Evolutionary conservation across 2,797 vertebrate species (phyloP), one percentile per base, ranked within the genome.

Genomic region (Microtus obscurus): DNA sequence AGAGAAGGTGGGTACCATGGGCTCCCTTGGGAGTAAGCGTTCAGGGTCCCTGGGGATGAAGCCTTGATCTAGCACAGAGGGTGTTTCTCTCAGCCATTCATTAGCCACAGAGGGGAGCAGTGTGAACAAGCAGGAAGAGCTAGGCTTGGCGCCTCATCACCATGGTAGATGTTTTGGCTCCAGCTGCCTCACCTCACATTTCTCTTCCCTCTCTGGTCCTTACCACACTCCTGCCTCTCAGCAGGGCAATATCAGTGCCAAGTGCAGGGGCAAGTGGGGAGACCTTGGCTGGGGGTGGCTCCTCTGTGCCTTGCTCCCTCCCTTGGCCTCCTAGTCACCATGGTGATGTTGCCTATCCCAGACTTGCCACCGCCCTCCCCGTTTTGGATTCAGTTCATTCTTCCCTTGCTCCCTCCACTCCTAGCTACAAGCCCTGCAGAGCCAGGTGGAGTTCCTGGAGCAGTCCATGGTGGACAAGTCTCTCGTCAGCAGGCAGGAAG

Each of bases 391-490:
- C 51, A 87, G 31, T 79, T 90, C 29, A 14, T 27, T 82, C 51
- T 87, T 87, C 37, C 85, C 77, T 93, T 40, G 45, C 25, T 77
- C 94, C 23, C 82, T 81, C 31, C 16, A 31, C 16, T 19, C 21
- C 14, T 97, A 99, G 99, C 98, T 99, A 80, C 99, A 99, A 98
- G 99, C 99, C 40, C 98, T 99, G 89, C 99, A 99, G 98, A 99
- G 99, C 98, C 99, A 99, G 98, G 98, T 99, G 93, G 99, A 99
- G 89, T 99, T 99, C 98, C 98, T 99, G 94, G 99, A 99, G 97
- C 99, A 99, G 96, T 99, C 99, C 97, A 99, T 99, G 99, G 99
- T 99, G 98, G 99, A 99, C 97, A 99, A 99, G 98, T 99, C 99
- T 0, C 98, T 99, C 1, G 99, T 99, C 97, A 99, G 99, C 98